Evolutionary conservation across 1,140 invertebrate genomes (phyloP).

Genomic region (Trinorchestia longiramus): DNA sequence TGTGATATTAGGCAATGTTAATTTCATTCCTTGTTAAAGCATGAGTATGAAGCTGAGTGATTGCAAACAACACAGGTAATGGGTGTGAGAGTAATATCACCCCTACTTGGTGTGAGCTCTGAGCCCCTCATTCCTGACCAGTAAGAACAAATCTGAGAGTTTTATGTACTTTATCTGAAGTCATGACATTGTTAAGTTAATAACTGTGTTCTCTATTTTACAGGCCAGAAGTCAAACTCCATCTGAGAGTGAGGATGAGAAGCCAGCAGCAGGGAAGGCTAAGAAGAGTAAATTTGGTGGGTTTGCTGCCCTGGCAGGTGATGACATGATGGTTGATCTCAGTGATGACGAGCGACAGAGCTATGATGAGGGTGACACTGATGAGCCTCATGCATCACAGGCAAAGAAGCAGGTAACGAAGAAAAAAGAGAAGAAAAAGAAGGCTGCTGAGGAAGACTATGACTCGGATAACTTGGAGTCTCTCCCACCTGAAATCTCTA

Average conservation of each 20-base stretch:
- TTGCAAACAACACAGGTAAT: neutral
- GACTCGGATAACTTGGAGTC: slow-evolving; percentile 15
- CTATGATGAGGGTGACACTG: neutral
- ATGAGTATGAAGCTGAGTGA: neutral
- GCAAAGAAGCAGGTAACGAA: slow-evolving; percentile 7
- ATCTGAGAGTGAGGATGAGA: slow-evolving; percentile 33
- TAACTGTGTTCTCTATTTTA: neutral
- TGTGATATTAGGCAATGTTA: neutral
- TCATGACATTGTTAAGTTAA: neutral
- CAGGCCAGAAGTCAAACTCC: neutral
- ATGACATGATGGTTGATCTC: slow-evolving; percentile 68
- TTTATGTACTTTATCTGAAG: neutral
- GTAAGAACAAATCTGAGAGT: neutral
- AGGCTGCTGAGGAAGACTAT: neutral
- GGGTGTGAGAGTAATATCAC: neutral
- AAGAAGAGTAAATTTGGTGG: slow-evolving; percentile 72
- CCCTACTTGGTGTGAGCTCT: neutral
- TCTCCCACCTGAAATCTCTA: neutral
- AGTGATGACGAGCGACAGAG: slow-evolving; percentile 31
- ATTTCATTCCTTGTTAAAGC: neutral
- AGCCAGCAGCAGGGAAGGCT: slow-evolving; percentile 67
- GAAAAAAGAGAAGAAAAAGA: neutral
- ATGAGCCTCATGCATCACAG: neutral
- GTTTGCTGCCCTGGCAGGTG: slow-evolving; percentile 63
- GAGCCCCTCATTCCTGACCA: no score